Conservation (phyloP, 1,140 invertebrate species). For the Tetramorium alpestre region DNA sequence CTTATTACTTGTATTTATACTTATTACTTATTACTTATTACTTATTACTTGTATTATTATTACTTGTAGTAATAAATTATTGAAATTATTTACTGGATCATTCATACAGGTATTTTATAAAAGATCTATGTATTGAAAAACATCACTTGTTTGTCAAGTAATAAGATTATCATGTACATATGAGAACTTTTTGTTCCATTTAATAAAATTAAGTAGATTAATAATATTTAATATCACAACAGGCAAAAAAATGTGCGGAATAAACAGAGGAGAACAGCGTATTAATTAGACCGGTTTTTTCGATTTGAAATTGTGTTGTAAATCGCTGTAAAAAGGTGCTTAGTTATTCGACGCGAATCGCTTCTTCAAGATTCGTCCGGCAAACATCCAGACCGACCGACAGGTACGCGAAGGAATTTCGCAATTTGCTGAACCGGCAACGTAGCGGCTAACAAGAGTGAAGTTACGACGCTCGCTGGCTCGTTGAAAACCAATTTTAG, state of each 20-base stretch:
- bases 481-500: conserved; percentile 67
- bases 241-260: neutral
- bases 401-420: conserved; percentile 73
- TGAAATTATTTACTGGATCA: neutral
- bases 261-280: neutral
- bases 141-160: neutral
- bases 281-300: neutral
- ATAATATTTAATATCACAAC: neutral
- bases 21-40: too few species aligned
- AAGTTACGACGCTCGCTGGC: conserved; percentile 61
- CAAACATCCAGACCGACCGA: conserved; percentile 63
- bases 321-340: neutral
- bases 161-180: too few species aligned
- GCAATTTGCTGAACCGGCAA: conserved; percentile 72
- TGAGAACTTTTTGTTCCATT: neutral
- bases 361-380: conserved; percentile 50
- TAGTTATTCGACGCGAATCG: conserved; percentile 18
- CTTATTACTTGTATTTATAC: too few species aligned
- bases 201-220: neutral
- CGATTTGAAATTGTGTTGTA: neutral
- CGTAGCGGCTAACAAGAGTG: conserved; percentile 70
- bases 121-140: neutral
- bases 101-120: neutral
- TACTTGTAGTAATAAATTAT: neutral
- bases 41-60: neutral